Base-by-base conservation (phyloP, 2,113 vertebrate genomes). In the Ceyx cyanopectus region DNA sequence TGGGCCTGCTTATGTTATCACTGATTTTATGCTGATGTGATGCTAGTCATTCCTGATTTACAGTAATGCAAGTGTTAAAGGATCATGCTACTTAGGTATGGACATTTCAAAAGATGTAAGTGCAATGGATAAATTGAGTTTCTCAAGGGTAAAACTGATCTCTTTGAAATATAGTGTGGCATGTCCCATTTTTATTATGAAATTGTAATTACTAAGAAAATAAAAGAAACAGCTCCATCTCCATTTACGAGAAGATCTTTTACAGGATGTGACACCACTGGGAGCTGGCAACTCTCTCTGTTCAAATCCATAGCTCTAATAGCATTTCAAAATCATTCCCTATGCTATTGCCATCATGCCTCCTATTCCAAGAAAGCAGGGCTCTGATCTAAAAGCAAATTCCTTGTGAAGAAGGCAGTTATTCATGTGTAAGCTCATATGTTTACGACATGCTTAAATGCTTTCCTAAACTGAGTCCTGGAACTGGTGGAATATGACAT, bases 131-230 rank as follows among this genome's bases (percentile, higher is more conserved):
- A 78, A 92, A 72, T 3, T 30, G 58, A 78, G 66, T 87, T 92
- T 76, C 62, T 87, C 46, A 66, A 79, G 50, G 51, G 72, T 66
- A 90, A 81, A 32, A 62, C 18, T 63, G 50, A 85, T 56, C 30
- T 85, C 78, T 81, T 79, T 87, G 76, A 94, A 92, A 78, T 81
- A 80, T 1, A 46, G 16, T 8, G 30, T 69, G 15, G 13, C 41
- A 66, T 73, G 61, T 84, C 73, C 27, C 20, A n/a, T 84, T 95
- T 93, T 74, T 93, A 37, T 76, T 89, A 87, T 14, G 58, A 87
- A 89, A 94, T 27, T 9, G 48, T 93, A 92, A 56, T 85, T 69
- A 40, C 37, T 72, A 89, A 79, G 85, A 90, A 92, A 96, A 90
- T 43, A 65, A 53, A 72, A 84, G 77, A 76, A 92, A 65, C 14